These are phyloP conservation scores for Notodonta ziczac DNA, from an alignment of 2,888 invertebrate species.

Conservation along the genomic window DNA sequence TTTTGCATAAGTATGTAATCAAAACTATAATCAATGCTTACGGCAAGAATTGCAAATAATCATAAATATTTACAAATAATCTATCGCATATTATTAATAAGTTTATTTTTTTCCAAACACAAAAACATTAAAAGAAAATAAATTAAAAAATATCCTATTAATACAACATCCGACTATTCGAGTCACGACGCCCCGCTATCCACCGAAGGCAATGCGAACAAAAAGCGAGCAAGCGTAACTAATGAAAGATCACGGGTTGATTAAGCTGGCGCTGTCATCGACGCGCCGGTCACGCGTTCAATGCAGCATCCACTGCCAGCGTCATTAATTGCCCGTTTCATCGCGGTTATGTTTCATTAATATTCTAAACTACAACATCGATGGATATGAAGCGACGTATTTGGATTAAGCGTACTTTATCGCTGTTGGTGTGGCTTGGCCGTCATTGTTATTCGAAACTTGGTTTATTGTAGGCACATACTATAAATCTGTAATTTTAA, in stretches of 20 bases:
- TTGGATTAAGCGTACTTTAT: conserved; percentile 1
- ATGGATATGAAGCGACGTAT: conserved; percentile 27
- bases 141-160: background rate
- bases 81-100: too few relatives aligned
- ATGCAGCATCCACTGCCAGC: conserved; percentile 58
- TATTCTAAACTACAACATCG: conserved; percentile 62
- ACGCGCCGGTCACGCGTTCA: conserved; percentile 49
- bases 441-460: conserved; percentile 4
- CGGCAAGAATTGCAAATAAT: background rate
- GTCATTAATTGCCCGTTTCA: conserved; percentile 78
- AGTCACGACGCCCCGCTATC: conserved; percentile 34
- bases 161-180: conserved; percentile 11
- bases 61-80: conserved; percentile 7
- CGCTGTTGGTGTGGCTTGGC: conserved; percentile 5
- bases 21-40: background rate
- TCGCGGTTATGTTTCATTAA: conserved; percentile 74
- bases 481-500: too few relatives aligned
- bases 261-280: conserved; percentile 74
- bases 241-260: conserved; percentile 73
- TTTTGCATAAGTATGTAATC: conserved; percentile 2
- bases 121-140: too few relatives aligned
- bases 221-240: conserved; percentile 66
- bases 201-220: conserved; percentile 48
- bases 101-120: too few relatives aligned
- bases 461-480: background rate